Conservation (phyloP, 2,113 vertebrate genomes). For the Urocitellus parryii region DNA sequence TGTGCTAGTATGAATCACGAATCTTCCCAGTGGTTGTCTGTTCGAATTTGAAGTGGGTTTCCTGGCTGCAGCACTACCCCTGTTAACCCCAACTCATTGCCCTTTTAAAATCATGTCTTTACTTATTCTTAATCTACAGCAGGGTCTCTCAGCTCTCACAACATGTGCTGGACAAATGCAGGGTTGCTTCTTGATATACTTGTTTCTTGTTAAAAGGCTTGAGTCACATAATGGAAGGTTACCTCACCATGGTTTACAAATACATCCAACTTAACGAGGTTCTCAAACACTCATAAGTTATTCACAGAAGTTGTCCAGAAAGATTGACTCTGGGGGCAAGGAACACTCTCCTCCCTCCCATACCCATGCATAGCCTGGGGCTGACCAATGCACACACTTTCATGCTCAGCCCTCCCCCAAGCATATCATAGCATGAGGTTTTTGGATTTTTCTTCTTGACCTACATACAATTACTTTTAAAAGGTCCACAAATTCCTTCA, state of each 20-base stretch:
- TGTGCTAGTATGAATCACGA: accelerated
- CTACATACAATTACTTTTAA: neutral
- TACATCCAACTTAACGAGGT: conserved; percentile 21
- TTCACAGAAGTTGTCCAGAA: neutral
- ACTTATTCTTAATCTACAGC: neutral
- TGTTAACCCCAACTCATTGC: neutral
- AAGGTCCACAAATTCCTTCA: neutral
- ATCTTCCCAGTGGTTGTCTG: neutral
- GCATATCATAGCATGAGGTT: neutral
- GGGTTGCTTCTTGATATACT: neutral
- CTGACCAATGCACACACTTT: accelerated
- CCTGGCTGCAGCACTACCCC: neutral
- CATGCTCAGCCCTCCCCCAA: neutral
- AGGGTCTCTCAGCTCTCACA: neutral
- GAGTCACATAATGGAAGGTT: neutral
- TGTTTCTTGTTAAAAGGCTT: conserved; percentile 26
- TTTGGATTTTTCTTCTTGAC: neutral
- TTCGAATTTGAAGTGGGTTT: neutral
- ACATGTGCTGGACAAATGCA: neutral
- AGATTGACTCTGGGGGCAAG: neutral
- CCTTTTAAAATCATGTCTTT: neutral
- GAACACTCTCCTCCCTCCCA: neutral
- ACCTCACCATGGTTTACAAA: neutral
- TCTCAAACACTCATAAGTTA: conserved; percentile 50
- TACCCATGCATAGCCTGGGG: neutral